Evolutionary conservation across 2,797 vertebrate genomes (phyloP).

Genomic region (Argentina silus): DNA sequence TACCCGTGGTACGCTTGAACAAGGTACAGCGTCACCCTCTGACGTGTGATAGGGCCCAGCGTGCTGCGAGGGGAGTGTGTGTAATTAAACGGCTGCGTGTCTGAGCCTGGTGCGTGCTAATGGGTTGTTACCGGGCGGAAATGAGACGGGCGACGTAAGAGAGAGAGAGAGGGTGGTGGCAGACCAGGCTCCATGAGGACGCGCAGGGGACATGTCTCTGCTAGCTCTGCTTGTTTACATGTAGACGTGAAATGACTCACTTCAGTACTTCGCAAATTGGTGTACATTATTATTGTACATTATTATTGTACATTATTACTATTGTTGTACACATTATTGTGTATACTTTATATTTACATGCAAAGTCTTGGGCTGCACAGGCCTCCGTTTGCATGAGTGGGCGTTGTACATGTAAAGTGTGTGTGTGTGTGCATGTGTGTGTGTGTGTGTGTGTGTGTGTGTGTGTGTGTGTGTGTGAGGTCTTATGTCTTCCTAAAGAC

Average conservation of each 20-base stretch:
- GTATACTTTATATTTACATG: too few species aligned
- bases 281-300: too few species aligned
- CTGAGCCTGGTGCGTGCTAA: constrained; percentile 73
- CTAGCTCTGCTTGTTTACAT: too few species aligned
- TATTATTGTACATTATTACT: too few species aligned
- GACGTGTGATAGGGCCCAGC: constrained; percentile 64
- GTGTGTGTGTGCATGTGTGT: constrained; percentile 5
- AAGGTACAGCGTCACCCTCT: constrained; percentile 33
- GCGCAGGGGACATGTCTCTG: constrained; percentile 25
- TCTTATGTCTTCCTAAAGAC: constrained; percentile 39
- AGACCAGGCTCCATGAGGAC: constrained; percentile 71
- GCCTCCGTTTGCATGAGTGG: background rate
- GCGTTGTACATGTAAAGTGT: constrained; percentile 11
- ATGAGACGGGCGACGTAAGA: constrained; percentile 70
- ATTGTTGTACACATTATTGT: too few species aligned
- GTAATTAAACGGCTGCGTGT: constrained; percentile 80
- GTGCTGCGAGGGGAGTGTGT: constrained; percentile 64
- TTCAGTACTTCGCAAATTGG: too few species aligned
- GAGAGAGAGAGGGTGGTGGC: constrained; percentile 56
- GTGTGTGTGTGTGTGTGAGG: constrained; percentile 18
- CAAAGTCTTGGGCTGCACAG: too few species aligned
- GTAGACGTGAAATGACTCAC: too few species aligned
- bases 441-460: constrained; percentile 12
- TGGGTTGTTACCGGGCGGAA: constrained; percentile 75
- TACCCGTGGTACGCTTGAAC: constrained; percentile 27